Percentiles rank a stretch among this genome's conserved stretches.
These are phyloP conservation scores for Dryobotodes eremita DNA, from an alignment of 2,888 invertebrate species.

Conservation along the genomic window DNA sequence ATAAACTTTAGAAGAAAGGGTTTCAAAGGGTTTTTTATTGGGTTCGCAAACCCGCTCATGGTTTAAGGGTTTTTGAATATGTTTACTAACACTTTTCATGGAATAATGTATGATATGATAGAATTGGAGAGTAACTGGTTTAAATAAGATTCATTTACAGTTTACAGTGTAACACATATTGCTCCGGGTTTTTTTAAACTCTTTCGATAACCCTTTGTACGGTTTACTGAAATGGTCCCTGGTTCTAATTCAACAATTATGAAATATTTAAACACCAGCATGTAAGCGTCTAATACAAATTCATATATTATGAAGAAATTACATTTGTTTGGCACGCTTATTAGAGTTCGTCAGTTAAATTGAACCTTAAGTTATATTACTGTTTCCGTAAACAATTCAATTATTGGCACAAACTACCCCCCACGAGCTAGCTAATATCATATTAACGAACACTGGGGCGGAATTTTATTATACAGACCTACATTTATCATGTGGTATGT, in stretches of 20 bases:
- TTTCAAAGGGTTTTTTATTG: not conserved
- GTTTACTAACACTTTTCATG: not conserved
- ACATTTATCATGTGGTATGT: conserved; percentile 9
- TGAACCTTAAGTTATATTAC: conserved; percentile 70
- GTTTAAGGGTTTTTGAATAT: not conserved
- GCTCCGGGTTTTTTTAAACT: not conserved
- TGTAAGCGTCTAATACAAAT: too few relatives aligned
- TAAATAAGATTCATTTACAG: not conserved
- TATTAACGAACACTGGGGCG: conserved; percentile 74
- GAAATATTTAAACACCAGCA: not conserved
- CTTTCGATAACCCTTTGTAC: not conserved
- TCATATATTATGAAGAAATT: not conserved
- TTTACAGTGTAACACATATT: not conserved
- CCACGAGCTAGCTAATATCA: conserved; percentile 76
- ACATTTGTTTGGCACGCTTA: conserved; percentile 19
- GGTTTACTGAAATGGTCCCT: not conserved
- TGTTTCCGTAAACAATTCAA: conserved; percentile 79
- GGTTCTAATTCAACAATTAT: not conserved
- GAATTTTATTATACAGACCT: conserved; percentile 59
- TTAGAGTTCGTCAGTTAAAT: conserved; percentile 34
- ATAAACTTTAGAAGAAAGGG: not conserved
- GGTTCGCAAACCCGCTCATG: not conserved
- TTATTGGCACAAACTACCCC: conserved; percentile 80
- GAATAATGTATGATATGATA: not conserved
- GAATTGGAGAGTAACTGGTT: not conserved